These are phyloP conservation scores for Mamestra configurata DNA, from an alignment of 1,140 invertebrate genomes.

Conservation along the genomic window DNA sequence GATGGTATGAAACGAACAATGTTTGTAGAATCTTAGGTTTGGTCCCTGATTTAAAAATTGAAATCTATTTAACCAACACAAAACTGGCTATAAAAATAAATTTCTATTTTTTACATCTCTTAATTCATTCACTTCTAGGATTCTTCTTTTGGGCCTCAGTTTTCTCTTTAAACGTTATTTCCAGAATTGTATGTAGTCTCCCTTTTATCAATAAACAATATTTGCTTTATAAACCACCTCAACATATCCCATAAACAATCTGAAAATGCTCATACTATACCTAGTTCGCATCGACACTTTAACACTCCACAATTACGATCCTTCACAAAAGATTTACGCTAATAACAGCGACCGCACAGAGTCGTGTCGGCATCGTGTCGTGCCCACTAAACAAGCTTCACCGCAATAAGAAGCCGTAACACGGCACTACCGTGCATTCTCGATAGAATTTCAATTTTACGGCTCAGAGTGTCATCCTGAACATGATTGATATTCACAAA, in stretches of 20 bases:
- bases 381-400: neutral
- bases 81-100: too few species aligned
- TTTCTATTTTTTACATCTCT: too few species aligned
- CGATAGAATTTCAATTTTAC: slow-evolving; percentile 82
- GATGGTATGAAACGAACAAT: too few species aligned
- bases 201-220: slow-evolving; percentile 2
- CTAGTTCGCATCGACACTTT: neutral
- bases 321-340: slow-evolving; percentile 44
- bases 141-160: neutral
- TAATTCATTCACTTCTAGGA: too few species aligned
- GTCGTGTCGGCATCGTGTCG: slow-evolving; percentile 18
- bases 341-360: slow-evolving; percentile 20
- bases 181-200: neutral
- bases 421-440: slow-evolving; percentile 62
- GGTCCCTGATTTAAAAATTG: too few species aligned
- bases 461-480: slow-evolving; percentile 63
- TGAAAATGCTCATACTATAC: slow-evolving; percentile 4
- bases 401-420: slow-evolving; percentile 72
- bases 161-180: neutral
- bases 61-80: too few species aligned
- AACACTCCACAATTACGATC: slow-evolving; percentile 2
- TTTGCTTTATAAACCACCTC: neutral
- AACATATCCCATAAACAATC: slow-evolving; percentile 13
- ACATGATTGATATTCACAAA: slow-evolving; percentile 75
- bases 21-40: too few species aligned